These are phyloP conservation scores for Cacajao melanocephalus DNA, from an alignment of 2,797 vertebrate genomes.

Conservation along the genomic window DNA sequence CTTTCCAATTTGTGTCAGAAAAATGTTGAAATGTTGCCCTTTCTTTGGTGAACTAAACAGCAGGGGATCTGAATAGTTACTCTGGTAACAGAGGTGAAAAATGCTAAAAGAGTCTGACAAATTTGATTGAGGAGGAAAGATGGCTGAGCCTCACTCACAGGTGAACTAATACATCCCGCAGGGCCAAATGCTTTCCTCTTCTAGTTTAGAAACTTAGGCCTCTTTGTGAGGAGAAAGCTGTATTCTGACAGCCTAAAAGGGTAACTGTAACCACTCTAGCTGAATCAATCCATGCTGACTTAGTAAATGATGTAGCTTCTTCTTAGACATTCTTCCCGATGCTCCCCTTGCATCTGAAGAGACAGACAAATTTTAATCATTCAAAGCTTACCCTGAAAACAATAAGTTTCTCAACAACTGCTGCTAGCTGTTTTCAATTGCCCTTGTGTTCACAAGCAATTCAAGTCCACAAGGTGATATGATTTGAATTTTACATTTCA, in stretches of 20 bases:
- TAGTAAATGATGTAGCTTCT: background rate
- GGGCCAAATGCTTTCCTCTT: background rate
- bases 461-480: background rate
- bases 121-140: background rate
- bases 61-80: background rate
- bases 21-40: constrained; percentile 51
- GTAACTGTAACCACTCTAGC: background rate
- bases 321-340: background rate
- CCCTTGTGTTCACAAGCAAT: background rate
- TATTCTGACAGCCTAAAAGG: background rate
- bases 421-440: background rate
- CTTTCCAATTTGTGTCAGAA: constrained; percentile 52
- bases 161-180: background rate
- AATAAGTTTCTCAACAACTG: background rate
- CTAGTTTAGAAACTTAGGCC: background rate
- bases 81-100: background rate
- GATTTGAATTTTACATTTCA: background rate
- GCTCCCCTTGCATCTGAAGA: background rate
- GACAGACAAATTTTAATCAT: background rate
- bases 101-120: background rate
- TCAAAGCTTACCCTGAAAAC: background rate
- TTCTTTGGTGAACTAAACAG: background rate
- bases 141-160: background rate
- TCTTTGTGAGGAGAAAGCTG: background rate
- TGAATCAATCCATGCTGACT: background rate